These are phyloP conservation scores for Capromys pilorides DNA, from an alignment of 2,797 vertebrate species.

Conservation along the genomic window DNA sequence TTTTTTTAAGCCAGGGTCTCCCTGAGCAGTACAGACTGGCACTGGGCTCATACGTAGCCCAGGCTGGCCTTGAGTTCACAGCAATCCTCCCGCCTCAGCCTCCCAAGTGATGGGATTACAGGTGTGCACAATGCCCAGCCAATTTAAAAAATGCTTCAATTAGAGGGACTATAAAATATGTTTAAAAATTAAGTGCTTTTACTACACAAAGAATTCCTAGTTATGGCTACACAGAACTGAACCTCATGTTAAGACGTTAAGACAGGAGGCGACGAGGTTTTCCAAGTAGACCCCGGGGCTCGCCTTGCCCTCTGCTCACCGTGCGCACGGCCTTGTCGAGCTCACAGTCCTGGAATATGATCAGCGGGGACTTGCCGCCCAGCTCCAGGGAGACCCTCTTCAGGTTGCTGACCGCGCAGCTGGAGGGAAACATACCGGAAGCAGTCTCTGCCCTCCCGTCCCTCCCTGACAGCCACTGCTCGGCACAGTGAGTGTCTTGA, in stretches of 20 bases:
- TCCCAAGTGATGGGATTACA: not conserved
- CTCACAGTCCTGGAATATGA: conserved; percentile 97
- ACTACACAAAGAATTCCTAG: not conserved
- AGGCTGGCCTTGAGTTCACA: not conserved
- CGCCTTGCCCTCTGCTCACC: conserved; percentile 86
- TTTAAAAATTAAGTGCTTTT: not conserved
- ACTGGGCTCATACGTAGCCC: not conserved
- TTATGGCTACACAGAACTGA: not conserved
- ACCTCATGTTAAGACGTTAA: not conserved
- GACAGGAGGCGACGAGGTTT: not conserved
- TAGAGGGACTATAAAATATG: not conserved
- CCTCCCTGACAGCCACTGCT: not conserved
- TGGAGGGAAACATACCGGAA: conserved; percentile 80
- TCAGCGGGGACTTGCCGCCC: conserved; percentile 97
- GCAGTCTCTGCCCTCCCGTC: rapidly evolving
- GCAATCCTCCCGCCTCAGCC: not conserved
- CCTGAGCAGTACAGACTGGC: not conserved
- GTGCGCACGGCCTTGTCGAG: conserved; percentile 97
- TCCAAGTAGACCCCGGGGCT: not conserved
- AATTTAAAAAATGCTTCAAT: conserved; percentile 21
- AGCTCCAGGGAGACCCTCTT: conserved; percentile 98
- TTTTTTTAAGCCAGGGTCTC: not conserved
- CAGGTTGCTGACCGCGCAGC: conserved; percentile 95
- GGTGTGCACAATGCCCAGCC: not conserved
- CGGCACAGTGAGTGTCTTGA: not conserved